Evolutionary conservation across 2,888 invertebrate genomes (phyloP).

Genomic region (Heliothis peltigera): DNA sequence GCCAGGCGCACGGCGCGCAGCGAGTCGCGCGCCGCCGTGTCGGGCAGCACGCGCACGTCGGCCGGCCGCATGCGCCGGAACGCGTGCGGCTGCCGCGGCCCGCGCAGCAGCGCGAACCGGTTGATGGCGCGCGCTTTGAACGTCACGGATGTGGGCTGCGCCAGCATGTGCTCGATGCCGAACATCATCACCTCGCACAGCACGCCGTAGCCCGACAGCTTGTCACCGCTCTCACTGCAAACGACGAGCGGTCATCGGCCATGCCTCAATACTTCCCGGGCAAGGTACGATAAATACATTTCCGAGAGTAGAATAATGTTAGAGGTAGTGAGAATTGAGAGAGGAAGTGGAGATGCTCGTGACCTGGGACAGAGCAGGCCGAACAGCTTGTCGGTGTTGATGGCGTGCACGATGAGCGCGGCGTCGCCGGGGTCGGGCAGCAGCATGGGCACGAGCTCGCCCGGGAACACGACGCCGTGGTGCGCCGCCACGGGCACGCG

Average conservation of each 20-base stretch:
- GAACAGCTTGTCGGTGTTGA: conserved; percentile 77
- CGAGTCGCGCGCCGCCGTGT: conserved; percentile 69
- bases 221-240: conserved; percentile 71
- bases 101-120: conserved; percentile 73
- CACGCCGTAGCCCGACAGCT: conserved; percentile 82
- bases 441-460: conserved; percentile 86
- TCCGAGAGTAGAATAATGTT: neutral
- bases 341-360: conserved; percentile 44
- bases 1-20: conserved; percentile 70
- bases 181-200: conserved; percentile 85
- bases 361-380: conserved; percentile 84
- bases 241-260: neutral
- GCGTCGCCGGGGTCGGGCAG: conserved; percentile 72
- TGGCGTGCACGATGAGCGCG: conserved; percentile 63
- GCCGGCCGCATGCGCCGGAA: conserved; percentile 71
- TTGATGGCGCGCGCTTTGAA: conserved; percentile 84
- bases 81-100: conserved; percentile 64
- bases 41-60: conserved; percentile 79
- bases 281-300: neutral
- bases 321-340: too few species aligned
- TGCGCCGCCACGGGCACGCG: conserved; percentile 77
- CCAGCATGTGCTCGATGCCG: conserved; percentile 55
- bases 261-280: neutral
- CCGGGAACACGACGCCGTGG: conserved; percentile 83
- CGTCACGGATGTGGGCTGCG: conserved; percentile 54